Evolutionary conservation across 2,888 invertebrate genomes (phyloP).

Genomic region (Athalia circularis): DNA sequence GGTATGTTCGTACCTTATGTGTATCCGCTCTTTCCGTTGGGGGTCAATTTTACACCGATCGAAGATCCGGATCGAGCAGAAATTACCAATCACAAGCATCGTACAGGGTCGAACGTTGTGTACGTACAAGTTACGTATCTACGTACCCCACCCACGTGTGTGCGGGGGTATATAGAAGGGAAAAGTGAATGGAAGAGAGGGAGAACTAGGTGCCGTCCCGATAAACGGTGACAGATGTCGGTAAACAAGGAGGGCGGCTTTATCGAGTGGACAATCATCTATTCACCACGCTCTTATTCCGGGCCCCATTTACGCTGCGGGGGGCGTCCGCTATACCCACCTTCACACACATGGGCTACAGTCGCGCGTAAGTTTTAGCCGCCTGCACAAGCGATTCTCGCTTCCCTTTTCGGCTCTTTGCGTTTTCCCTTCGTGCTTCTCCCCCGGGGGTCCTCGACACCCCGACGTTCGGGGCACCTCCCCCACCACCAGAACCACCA

Average conservation of each 20-base stretch:
- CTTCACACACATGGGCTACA: no score
- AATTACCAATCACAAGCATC: constrained; percentile 10
- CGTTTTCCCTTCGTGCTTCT: constrained; percentile 46
- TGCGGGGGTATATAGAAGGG: background rate
- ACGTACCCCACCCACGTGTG: background rate
- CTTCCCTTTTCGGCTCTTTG: no score
- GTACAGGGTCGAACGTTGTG: no score
- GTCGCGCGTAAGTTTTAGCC: no score
- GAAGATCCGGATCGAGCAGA: constrained; percentile 14
- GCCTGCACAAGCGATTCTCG: background rate
- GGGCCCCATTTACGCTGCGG: constrained; percentile 36
- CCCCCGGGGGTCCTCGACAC: constrained; percentile 29
- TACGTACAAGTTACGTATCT: no score
- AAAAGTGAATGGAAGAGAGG: background rate
- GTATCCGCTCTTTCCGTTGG: background rate
- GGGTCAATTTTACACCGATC: constrained; percentile 29
- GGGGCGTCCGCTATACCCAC: constrained; percentile 31
- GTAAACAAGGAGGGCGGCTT: constrained; percentile 70
- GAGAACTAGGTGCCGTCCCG: constrained; percentile 48
- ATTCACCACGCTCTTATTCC: constrained; percentile 60
- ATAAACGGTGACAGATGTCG: constrained; percentile 72
- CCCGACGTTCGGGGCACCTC: constrained; percentile 42
- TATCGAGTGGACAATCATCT: constrained; percentile 71
- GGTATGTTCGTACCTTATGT: constrained; percentile 5
- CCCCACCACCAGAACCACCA: constrained; percentile 7